Evolutionary conservation across 2,888 invertebrate species (phyloP).

Genomic region (Drepanosiphum platanoidis): DNA sequence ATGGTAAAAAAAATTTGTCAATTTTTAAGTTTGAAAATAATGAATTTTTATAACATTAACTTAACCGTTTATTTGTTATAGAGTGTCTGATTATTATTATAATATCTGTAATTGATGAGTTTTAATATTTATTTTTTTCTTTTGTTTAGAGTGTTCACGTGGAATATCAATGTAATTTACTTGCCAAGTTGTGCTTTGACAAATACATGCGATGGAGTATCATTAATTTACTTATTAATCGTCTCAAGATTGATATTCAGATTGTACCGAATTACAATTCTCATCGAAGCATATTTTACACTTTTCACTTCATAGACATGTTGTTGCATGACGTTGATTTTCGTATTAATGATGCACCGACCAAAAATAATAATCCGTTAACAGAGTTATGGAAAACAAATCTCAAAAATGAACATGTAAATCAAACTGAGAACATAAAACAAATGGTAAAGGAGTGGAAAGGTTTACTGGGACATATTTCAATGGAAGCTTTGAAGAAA

Average conservation of each 20-base stretch:
- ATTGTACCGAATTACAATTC: slow-evolving; percentile 17
- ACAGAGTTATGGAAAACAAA: slow-evolving; percentile 44
- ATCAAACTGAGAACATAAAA: slow-evolving; percentile 2
- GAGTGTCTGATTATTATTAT: too few relatives aligned
- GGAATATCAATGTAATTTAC: slow-evolving; percentile 56
- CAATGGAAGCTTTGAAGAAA: slow-evolving; percentile 50
- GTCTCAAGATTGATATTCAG: slow-evolving; percentile 47
- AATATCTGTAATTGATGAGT: too few relatives aligned
- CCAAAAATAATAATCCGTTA: not conserved
- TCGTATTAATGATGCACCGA: not conserved
- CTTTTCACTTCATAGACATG: slow-evolving; percentile 47
- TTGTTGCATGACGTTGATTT: slow-evolving; percentile 42
- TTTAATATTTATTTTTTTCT: not conserved
- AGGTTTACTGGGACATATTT: slow-evolving; percentile 27
- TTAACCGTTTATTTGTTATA: too few relatives aligned
- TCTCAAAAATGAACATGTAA: not conserved
- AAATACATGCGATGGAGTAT: slow-evolving; percentile 53
- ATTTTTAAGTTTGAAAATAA: not conserved
- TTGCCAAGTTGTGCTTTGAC: slow-evolving; percentile 40
- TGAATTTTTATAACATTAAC: too few relatives aligned
- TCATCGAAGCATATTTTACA: slow-evolving; percentile 48
- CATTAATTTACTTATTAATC: slow-evolving; percentile 43
- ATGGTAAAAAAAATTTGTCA: not conserved
- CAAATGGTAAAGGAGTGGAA: slow-evolving; percentile 28
- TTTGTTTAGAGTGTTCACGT: slow-evolving; percentile 40